These are phyloP conservation scores for Syrmaticus mikado DNA, from an alignment of 2,113 vertebrate genomes.

Conservation along the genomic window DNA sequence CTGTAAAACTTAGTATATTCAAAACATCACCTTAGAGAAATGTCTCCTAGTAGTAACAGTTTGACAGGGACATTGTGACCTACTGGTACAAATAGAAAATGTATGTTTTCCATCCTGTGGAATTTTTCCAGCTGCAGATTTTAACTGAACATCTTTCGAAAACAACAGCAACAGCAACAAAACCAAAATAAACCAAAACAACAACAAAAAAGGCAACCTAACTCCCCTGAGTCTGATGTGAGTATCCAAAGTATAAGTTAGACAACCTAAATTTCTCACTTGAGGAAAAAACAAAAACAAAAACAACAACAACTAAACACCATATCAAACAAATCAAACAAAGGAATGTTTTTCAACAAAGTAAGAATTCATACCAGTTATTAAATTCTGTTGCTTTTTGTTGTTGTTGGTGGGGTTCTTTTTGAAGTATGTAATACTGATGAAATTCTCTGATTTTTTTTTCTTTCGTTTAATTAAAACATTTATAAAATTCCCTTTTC, in stretches of 20 bases:
- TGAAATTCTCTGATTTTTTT: background rate
- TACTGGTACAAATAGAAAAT: background rate
- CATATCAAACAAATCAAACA: too few relatives aligned
- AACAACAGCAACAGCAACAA: background rate
- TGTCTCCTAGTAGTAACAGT: background rate
- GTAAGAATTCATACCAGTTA: too few relatives aligned
- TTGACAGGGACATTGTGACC: background rate
- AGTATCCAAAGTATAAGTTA: background rate
- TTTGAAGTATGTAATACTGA: background rate
- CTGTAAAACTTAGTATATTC: background rate
- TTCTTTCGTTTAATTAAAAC: background rate
- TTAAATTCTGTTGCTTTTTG: too few relatives aligned
- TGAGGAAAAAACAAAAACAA: background rate
- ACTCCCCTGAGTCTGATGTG: accelerated
- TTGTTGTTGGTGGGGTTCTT: background rate
- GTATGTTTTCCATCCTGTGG: accelerated
- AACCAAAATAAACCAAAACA: too few relatives aligned
- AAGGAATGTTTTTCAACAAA: too few relatives aligned
- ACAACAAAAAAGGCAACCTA: background rate
- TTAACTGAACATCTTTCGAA: background rate
- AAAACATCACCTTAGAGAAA: background rate
- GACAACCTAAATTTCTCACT: accelerated
- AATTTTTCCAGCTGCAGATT: background rate
- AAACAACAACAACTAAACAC: too few relatives aligned
- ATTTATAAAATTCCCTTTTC: background rate